These are phyloP conservation scores for Zaprionus vittiger DNA, from an alignment of 1,140 invertebrate genomes.

Conservation along the genomic window DNA sequence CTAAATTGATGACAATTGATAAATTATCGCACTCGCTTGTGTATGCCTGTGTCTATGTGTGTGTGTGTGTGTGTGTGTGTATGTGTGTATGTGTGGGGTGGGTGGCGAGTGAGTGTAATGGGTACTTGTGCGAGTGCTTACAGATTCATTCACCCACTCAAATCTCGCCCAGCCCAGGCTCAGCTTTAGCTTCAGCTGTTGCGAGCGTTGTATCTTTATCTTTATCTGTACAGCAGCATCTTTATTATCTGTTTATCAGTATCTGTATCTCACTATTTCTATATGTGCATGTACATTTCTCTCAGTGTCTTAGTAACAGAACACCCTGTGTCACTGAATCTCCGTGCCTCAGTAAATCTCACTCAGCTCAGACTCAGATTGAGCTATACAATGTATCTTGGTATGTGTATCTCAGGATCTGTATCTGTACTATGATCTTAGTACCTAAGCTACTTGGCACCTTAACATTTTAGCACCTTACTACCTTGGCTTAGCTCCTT, in stretches of 20 bases:
- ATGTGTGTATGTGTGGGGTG: slow-evolving; percentile 27
- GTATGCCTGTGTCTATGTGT: not conserved
- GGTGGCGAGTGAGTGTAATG: slow-evolving; percentile 5
- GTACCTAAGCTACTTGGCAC: too few relatives aligned
- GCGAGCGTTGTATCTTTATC: not conserved
- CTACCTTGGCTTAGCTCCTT: too few relatives aligned
- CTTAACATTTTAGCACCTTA: too few relatives aligned
- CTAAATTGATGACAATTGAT: slow-evolving; percentile 83
- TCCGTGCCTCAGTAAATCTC: slow-evolving; percentile 14
- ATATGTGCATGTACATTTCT: not conserved
- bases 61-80: slow-evolving; percentile 30
- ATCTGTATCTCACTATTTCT: not conserved
- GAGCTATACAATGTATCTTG: too few relatives aligned
- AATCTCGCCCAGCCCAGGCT: not conserved
- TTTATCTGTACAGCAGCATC: not conserved
- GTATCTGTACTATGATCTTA: too few relatives aligned
- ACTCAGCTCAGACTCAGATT: too few relatives aligned
- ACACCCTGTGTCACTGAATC: slow-evolving; percentile 22
- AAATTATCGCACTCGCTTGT: slow-evolving; percentile 67
- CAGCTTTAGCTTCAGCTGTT: not conserved
- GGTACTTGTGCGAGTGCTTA: slow-evolving; percentile 11
- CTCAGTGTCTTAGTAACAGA: slow-evolving; percentile 12
- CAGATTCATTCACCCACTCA: slow-evolving; percentile 13
- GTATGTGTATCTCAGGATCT: too few relatives aligned
- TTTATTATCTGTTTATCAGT: slow-evolving; percentile 1